Percentiles rank a stretch among this genome's conserved stretches.
Evolutionary conservation across 2,113 vertebrate species (phyloP).

Genomic region (Mola mola): DNA sequence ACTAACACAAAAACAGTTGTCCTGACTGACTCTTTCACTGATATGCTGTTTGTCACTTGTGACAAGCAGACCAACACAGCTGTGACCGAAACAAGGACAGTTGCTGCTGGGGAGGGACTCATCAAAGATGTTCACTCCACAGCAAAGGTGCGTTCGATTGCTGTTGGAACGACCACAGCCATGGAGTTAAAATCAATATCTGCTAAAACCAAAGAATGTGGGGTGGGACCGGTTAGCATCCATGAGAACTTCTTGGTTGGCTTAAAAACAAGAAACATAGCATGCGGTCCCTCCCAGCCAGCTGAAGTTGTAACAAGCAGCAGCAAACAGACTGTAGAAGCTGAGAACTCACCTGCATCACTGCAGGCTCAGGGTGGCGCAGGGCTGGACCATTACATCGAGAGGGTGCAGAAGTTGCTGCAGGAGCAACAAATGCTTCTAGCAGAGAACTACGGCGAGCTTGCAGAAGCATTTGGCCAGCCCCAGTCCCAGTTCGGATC

Average conservation of each 20-base stretch:
- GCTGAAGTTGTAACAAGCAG: slow-evolving; percentile 47
- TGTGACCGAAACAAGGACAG: slow-evolving; percentile 78
- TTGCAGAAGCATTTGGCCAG: slow-evolving; percentile 94
- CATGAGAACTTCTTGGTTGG: slow-evolving; percentile 93
- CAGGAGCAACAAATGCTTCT: slow-evolving; percentile 94
- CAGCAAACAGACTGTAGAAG: not conserved
- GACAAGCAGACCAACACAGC: slow-evolving; percentile 89
- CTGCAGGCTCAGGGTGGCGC: slow-evolving; percentile 65
- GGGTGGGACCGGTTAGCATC: slow-evolving; percentile 86
- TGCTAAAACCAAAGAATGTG: slow-evolving; percentile 90
- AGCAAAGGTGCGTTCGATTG: slow-evolving; percentile 86
- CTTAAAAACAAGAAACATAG: slow-evolving; percentile 92
- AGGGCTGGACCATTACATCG: slow-evolving; percentile 93
- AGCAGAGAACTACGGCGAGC: slow-evolving; percentile 94
- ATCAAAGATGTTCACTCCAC: slow-evolving; percentile 84
- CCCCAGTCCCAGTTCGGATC: slow-evolving; percentile 93
- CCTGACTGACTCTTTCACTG: slow-evolving; percentile 82
- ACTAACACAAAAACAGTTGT: slow-evolving; percentile 81
- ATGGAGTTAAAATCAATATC: slow-evolving; percentile 70
- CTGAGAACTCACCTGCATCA: slow-evolving; percentile 9
- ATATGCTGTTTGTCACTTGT: slow-evolving; percentile 73
- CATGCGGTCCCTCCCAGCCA: slow-evolving; percentile 86
- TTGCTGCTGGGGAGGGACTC: slow-evolving; percentile 91
- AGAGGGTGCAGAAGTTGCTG: slow-evolving; percentile 91
- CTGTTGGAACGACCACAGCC: slow-evolving; percentile 87